Base-by-base conservation (phyloP, 2,888 invertebrate genomes). In the Caenorhabditis becei region DNA sequence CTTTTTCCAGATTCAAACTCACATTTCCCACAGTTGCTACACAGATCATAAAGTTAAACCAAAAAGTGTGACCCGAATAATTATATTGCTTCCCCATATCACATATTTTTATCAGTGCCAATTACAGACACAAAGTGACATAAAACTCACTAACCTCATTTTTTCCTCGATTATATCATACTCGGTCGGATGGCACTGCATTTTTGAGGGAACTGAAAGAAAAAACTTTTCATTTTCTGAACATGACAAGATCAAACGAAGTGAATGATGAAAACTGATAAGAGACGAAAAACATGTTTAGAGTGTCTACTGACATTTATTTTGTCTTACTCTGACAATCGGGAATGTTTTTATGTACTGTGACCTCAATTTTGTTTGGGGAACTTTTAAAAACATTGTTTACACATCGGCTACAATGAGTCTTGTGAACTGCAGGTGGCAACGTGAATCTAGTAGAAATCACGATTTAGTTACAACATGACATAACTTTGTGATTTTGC, bases 131-230 rank as follows among this genome's bases (percentile, higher is more conserved):
- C 14, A 41, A 14, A 41, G 41, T 41, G 71, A 62, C 71, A 71
- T 47, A 62, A 28, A 4, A 44, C 37, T 58, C 28, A 56, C 35
- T 44, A 28, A 74, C 75, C 75, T 59, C 75, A 75, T 75, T 66
- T 75, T 75, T 18, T 75, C 75, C 18, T 75, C 75, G 32, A 75
- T 61, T 53, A 75, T 66, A 5, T 37, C 66, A 28, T 75, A 75
- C 53, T 75, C 75, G 14, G 49, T 67, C 18, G 75, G 75, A 28
- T 75, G 75, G 59, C 75, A 75, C 47, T 75, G 75, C 75, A 75
- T 75, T 67, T 23, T 24, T n/a, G 10, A 20, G n/a, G 32, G 2
- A 10, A 23, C 63, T 63, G 37, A 65, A 65, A 47, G 18, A 11
- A 23, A 5, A n/a, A n/a, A n/a, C n/a, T n/a, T n/a, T n/a, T n/a